Base-by-base conservation (phyloP, 1,140 invertebrate species). In the Caenorhabditis brenneri region DNA sequence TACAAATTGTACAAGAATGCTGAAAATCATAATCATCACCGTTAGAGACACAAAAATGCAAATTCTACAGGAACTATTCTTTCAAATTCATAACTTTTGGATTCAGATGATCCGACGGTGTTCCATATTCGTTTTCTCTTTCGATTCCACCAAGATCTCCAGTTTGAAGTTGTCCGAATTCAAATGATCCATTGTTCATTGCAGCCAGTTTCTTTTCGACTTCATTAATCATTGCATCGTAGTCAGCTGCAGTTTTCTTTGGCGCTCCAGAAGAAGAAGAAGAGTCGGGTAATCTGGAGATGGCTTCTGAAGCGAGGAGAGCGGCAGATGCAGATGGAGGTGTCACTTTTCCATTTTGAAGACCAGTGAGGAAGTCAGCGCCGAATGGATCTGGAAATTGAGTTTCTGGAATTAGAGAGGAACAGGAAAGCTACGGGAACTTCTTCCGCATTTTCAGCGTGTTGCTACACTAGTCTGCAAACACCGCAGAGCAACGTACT, bases 341-440 rank as follows among this genome's bases (percentile, higher is more conserved):
- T 24, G 65, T 2, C 2, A 10, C n/a, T 22, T 74, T 74, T 0
- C 36, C 36, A 24, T 74, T 74, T 46, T 42, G 36, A 42, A 74
- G n/a, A 24, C 36, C 36, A 36, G 36, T 7, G 10, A 83, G 53
- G 49, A 83, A 83, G 29, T 83, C 82, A 5, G 69, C 82, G 7
- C 82, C 82, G 33, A 83, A 83, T 29, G 82, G 82, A 83, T 83
- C 82, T 83, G 27, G 24, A 51, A 65, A n/a, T 27, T 36, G 4
- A n/a, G n/a, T 16, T 19, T 29, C 27, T 27, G 6, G 31, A n/a
- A n/a, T n/a, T n/a, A n/a, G n/a, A n/a, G n/a, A n/a, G n/a, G n/a
- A n/a, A n/a, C n/a, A n/a, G n/a, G n/a, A n/a, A n/a, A n/a, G n/a
- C n/a, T n/a, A n/a, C n/a, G n/a, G n/a, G n/a, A n/a, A n/a, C n/a